Evolutionary conservation across 2,888 invertebrate genomes (phyloP).

Genomic region (Marronus borbonicus): DNA sequence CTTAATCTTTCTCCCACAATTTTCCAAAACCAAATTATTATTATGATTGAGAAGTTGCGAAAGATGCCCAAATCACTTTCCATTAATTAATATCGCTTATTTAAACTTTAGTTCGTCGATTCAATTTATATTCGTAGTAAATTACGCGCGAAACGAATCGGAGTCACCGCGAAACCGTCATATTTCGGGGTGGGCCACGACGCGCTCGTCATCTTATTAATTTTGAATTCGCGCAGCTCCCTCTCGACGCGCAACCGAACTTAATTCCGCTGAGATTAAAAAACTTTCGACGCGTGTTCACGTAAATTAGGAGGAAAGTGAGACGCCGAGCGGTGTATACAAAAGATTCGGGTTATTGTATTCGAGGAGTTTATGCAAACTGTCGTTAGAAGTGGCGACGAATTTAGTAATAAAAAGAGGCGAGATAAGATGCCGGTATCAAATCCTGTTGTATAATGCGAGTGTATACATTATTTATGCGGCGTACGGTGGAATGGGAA

Average conservation of each 20-base stretch:
- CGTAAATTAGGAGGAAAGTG: constrained; percentile 16
- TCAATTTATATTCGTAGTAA: background rate
- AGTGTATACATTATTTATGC: background rate
- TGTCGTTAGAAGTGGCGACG: constrained; percentile 1
- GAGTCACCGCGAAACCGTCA: background rate
- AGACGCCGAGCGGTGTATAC: background rate
- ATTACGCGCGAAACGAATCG: constrained; percentile 10
- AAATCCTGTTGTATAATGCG: background rate
- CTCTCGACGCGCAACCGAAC: constrained; percentile 23
- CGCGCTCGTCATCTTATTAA: constrained; percentile 36
- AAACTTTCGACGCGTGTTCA: constrained; percentile 31
- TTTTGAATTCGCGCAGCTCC: constrained; percentile 35
- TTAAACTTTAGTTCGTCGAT: background rate
- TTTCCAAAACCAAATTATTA: too few species aligned
- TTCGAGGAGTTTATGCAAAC: constrained; percentile 23
- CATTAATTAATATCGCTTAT: background rate
- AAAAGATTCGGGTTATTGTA: constrained; percentile 18
- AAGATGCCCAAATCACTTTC: background rate
- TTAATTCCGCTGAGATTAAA: constrained; percentile 38
- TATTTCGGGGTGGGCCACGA: background rate
- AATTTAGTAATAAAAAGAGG: constrained; percentile 29
- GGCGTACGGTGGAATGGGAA: background rate
- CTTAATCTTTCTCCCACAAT: too few species aligned
- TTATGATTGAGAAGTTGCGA: too few species aligned
- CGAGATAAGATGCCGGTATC: background rate